Conservation (phyloP, 2,888 invertebrate species). For the Galerucella calmariensis region DNA sequence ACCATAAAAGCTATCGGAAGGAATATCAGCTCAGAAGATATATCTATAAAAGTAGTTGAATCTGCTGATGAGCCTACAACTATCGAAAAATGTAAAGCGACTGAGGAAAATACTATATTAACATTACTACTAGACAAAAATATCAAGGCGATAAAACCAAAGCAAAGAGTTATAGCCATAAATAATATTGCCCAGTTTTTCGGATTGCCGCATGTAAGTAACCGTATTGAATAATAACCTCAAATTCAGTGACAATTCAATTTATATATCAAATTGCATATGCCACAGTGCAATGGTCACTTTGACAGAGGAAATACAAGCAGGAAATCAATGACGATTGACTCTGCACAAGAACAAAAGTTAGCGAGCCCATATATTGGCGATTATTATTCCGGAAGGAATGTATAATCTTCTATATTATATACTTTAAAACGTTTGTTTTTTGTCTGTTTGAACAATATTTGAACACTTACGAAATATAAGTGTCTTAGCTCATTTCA, state of each 20-base stretch:
- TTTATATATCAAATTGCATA: no score
- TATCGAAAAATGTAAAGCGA: conserved; percentile 54
- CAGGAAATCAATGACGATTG: no score
- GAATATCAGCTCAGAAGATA: conserved; percentile 71
- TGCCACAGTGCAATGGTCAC: no score
- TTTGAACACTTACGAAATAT: no score
- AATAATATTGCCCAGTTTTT: conserved; percentile 79
- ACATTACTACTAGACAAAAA: conserved; percentile 76
- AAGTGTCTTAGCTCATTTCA: not conserved
- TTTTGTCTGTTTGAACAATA: no score
- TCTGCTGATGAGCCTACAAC: conserved; percentile 48
- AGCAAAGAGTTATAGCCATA: conserved; percentile 74
- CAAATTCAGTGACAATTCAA: no score
- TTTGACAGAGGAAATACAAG: no score
- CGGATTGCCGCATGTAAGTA: conserved; percentile 73
- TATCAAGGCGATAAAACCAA: conserved; percentile 72
- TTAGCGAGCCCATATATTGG: no score
- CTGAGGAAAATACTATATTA: conserved; percentile 67
- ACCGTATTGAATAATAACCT: not conserved
- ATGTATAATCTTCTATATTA: no score
- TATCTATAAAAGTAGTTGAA: conserved; percentile 73
- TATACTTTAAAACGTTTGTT: no score
- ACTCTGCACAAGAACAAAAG: no score
- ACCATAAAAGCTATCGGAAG: conserved; percentile 69
- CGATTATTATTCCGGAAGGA: no score